phyloP scores from a whole-genome alignment of 2,888 invertebrate species.

The Camptogramma bilineatum region DNA sequence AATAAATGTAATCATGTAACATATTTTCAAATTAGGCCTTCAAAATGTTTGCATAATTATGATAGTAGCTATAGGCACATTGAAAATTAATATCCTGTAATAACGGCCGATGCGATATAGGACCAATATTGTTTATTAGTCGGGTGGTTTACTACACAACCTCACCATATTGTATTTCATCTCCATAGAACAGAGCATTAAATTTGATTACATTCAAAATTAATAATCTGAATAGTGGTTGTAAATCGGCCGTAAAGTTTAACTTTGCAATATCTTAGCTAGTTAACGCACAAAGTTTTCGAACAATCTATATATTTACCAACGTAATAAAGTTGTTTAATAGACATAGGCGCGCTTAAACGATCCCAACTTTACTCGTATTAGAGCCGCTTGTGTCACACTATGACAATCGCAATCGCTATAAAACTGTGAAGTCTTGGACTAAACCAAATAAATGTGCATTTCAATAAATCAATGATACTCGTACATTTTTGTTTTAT shows the following conservation, averaged over 20 bases:
- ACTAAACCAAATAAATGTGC: no score
- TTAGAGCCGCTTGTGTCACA: background rate
- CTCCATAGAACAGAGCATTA: constrained; percentile 56
- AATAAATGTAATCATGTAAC: constrained; percentile 1
- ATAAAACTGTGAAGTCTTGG: background rate
- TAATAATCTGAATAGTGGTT: constrained; percentile 58
- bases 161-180: constrained; percentile 65
- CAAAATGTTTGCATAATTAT: constrained; percentile 35
- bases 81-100: constrained; percentile 66
- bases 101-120: constrained; percentile 55
- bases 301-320: constrained; percentile 36
- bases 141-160: constrained; percentile 58
- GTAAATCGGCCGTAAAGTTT: constrained; percentile 55
- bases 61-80: constrained; percentile 24
- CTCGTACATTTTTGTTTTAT: no score
- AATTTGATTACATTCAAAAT: constrained; percentile 58
- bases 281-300: constrained; percentile 47
- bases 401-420: background rate
- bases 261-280: constrained; percentile 51
- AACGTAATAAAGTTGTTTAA: constrained; percentile 32
- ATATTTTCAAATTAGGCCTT: constrained; percentile 10
- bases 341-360: constrained; percentile 25
- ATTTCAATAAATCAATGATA: no score
- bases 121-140: constrained; percentile 67
- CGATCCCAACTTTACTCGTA: constrained; percentile 28